Base-by-base conservation (phyloP, 2,113 vertebrate species). In the Campylomormyrus tamandua region DNA sequence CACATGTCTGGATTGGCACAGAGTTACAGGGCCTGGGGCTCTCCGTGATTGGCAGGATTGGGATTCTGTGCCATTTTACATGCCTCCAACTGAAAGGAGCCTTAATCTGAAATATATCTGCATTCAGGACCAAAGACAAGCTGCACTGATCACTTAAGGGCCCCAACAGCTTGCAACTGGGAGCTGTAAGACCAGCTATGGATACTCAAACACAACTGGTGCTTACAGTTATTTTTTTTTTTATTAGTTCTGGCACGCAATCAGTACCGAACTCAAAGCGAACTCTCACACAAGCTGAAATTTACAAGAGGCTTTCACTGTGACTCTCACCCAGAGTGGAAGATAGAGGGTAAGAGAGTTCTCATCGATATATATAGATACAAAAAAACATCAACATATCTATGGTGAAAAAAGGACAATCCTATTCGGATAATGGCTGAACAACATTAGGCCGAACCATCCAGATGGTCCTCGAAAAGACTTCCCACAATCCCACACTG, bases 401-500 rank as follows among this genome's bases (percentile, higher is more conserved):
- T 21, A 21, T 21, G 13, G 52, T 49, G 87, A 58, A 77, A 84
- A 88, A 24, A 62, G 84, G 56, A 91, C 89, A 88, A 87, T 70
- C 88, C 85, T 90, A 89, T 86, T 90, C 46, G 46, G 50, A 86
- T 56, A 56, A 52, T 53, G 53, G 77, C 74, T 87, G 35, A 45
- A 52, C 42, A 77, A 27, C 42, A 10, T 87, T 52, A 7, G 39
- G 35, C 1, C n/a, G 77, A 48, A 88, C 58, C 48, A 83, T 50
- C 48, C 56, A 56, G 49, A 13, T 19, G 66, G 39, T 89, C 53
- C 88, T 83, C n/a, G 48, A 42, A 24, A 89, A 27, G 45, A 83
- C 46, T 89, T 93, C 88, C 92, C 90, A 90, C 48, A 90, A 46
- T 83, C 46, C 89, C 90, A 58, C 89, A 92, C 93, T 87, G 91